Percentiles rank a stretch among this genome's conserved stretches.
Conservation (phyloP, 2,797 vertebrate species). For the Stomatorhinus walkeri region DNA sequence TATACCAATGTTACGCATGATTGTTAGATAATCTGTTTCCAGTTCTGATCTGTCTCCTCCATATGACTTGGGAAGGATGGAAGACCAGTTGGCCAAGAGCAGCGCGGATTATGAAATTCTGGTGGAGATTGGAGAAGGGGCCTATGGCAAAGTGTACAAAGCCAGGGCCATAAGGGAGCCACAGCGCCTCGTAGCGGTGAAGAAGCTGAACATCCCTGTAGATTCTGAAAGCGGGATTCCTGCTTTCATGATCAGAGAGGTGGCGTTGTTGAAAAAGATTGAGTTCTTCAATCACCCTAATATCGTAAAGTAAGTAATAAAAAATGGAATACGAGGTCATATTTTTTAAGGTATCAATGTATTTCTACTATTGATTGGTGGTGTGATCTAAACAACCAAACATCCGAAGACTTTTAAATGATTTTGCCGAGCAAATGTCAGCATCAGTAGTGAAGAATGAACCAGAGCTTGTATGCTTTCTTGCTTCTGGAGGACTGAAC, state of each 20-base stretch:
- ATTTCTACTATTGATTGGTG: not conserved
- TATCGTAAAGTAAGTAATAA: slow-evolving; percentile 52
- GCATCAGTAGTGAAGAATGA: not conserved
- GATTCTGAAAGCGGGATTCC: slow-evolving; percentile 51
- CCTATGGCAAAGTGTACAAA: slow-evolving; percentile 61
- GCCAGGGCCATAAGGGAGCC: slow-evolving; percentile 50
- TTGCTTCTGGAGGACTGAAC: not conserved
- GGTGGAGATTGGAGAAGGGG: slow-evolving; percentile 54
- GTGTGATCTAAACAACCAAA: not conserved
- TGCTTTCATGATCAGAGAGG: slow-evolving; percentile 63
- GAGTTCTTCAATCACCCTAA: slow-evolving; percentile 62
- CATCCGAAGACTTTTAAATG: not conserved
- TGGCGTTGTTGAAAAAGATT: slow-evolving; percentile 58
- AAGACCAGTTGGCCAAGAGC: not conserved
- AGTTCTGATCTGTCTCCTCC: not conserved
- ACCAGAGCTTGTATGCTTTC: not conserved
- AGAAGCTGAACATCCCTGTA: slow-evolving; percentile 50
- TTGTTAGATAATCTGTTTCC: not conserved
- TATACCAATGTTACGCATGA: not conserved
- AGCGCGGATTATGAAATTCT: slow-evolving; percentile 56
- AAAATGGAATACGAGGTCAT: not conserved
- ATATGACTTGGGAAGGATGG: slow-evolving; percentile 37
- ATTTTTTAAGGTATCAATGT: not conserved
- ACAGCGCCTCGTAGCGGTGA: slow-evolving; percentile 63
- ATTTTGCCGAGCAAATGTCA: not conserved